These are phyloP conservation scores for Ammodytes dubius DNA, from an alignment of 2,113 vertebrate species.

Conservation along the genomic window DNA sequence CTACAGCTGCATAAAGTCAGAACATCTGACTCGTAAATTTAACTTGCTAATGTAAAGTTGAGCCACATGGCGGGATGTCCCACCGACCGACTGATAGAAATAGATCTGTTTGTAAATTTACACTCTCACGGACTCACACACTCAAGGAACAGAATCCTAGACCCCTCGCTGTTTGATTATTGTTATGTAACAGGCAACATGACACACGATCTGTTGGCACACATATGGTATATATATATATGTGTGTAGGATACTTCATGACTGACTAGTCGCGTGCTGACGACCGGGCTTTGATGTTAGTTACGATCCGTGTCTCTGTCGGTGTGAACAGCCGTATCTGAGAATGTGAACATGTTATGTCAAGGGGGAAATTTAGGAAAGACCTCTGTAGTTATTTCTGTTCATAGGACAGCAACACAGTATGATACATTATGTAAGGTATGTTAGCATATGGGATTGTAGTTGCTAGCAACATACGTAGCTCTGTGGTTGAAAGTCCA, in stretches of 20 bases:
- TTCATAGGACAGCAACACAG: neutral
- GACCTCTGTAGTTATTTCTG: neutral
- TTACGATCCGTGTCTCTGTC: slow-evolving; percentile 1
- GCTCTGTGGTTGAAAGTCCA: neutral
- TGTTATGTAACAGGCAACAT: slow-evolving; percentile 52
- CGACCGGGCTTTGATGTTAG: slow-evolving; percentile 43
- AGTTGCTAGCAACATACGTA: too few relatives aligned
- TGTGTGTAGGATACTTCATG: neutral
- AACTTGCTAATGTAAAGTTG: slow-evolving; percentile 22
- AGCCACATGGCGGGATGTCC: neutral
- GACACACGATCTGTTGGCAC: slow-evolving; percentile 47
- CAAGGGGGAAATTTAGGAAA: neutral
- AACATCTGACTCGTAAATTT: slow-evolving; percentile 6
- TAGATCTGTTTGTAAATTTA: slow-evolving; percentile 31
- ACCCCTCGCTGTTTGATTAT: too few relatives aligned
- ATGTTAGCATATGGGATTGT: neutral
- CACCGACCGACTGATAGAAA: slow-evolving; percentile 22
- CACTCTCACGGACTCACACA: neutral
- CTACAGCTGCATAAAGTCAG: neutral
- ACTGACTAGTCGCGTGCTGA: slow-evolving; percentile 15
- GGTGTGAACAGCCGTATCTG: slow-evolving; percentile 23
- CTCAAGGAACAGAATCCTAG: neutral
- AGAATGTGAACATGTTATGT: slow-evolving; percentile 23
- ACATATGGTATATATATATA: slow-evolving; percentile 24
- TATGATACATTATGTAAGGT: neutral